Evolutionary conservation across 2,888 invertebrate species (phyloP).

Genomic region (Caradrina kadenii): DNA sequence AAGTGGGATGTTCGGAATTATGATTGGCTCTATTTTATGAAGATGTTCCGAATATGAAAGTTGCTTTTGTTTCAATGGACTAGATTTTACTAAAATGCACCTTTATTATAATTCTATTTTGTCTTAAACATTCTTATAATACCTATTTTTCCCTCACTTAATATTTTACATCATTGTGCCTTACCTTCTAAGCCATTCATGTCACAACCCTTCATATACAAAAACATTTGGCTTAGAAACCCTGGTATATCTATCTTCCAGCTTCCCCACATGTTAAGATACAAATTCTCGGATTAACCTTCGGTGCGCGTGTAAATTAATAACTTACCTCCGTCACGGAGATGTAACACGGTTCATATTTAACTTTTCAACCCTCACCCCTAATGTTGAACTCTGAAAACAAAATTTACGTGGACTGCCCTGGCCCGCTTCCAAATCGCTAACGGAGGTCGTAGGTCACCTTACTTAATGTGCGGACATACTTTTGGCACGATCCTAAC

Average conservation of each 20-base stretch:
- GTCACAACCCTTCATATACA: neutral
- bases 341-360: slow-evolving; percentile 71
- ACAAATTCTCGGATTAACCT: slow-evolving; percentile 50
- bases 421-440: slow-evolving; percentile 83
- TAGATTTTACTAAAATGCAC: slow-evolving; percentile 7
- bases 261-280: slow-evolving; percentile 32
- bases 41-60: slow-evolving; percentile 11
- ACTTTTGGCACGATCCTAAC: slow-evolving; percentile 74
- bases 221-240: slow-evolving; percentile 20
- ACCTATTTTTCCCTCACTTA: neutral
- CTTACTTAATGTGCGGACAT: slow-evolving; percentile 82
- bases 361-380: slow-evolving; percentile 76
- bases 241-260: slow-evolving; percentile 15
- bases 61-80: slow-evolving; percentile 28
- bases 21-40: slow-evolving; percentile 57
- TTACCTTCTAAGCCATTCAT: neutral
- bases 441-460: slow-evolving; percentile 81
- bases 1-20: slow-evolving; percentile 47
- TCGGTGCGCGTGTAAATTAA: slow-evolving; percentile 44
- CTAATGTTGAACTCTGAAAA: slow-evolving; percentile 76
- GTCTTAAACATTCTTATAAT: neutral
- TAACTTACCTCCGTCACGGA: slow-evolving; percentile 55
- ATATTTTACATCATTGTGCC: neutral
- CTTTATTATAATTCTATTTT: neutral
- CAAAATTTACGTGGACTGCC: slow-evolving; percentile 78